Percentiles rank a stretch among this genome's conserved stretches.
These are phyloP conservation scores for Cerastis rubricosa DNA, from an alignment of 2,888 invertebrate genomes.

Conservation along the genomic window DNA sequence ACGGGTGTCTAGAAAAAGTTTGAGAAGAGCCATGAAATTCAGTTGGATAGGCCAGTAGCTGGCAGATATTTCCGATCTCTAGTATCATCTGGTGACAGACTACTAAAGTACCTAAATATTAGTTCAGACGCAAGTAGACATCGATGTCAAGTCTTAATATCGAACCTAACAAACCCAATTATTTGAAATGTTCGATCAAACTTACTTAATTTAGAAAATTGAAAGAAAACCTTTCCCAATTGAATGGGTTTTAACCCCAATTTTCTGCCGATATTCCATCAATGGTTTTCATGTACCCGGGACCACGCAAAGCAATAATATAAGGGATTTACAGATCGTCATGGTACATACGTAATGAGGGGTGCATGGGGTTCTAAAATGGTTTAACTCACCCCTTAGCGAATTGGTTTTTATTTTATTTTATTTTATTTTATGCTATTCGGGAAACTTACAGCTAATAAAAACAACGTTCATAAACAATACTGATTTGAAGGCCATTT, in stretches of 20 bases:
- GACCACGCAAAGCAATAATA: slow-evolving; percentile 22
- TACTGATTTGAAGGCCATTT: too few species aligned
- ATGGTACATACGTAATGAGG: slow-evolving; percentile 26
- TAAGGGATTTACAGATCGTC: slow-evolving; percentile 39
- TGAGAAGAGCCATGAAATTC: background rate
- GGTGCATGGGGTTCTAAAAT: slow-evolving; percentile 3
- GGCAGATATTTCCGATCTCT: background rate
- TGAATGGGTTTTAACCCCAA: background rate
- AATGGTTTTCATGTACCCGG: background rate
- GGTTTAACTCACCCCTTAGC: background rate
- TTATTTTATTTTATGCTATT: too few species aligned
- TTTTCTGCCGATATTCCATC: background rate
- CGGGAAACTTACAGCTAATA: too few species aligned
- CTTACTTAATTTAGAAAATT: slow-evolving; percentile 5
- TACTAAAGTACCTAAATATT: background rate
- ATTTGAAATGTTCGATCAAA: background rate
- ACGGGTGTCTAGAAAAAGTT: too few species aligned
- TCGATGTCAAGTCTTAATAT: background rate
- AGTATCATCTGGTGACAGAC: background rate
- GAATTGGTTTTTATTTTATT: too few species aligned
- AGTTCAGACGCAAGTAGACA: background rate
- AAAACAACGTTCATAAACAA: too few species aligned
- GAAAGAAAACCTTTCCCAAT: background rate
- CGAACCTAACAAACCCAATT: background rate
- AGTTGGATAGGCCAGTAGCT: background rate